phyloP scores from a whole-genome alignment of 2,113 vertebrate genomes.

The Eublepharis macularius region DNA sequence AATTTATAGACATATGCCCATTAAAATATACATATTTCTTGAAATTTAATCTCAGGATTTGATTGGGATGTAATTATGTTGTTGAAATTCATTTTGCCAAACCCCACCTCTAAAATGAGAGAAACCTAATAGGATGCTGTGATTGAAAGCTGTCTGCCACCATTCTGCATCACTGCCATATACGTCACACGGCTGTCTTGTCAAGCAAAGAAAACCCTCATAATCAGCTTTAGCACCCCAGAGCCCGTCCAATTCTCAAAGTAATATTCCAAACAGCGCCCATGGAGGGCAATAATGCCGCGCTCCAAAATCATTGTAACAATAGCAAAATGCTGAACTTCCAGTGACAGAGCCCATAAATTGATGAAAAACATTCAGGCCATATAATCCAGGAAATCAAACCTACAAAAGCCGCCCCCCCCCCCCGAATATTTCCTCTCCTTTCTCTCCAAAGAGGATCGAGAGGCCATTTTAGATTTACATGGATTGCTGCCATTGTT shows the following conservation, averaged over 20 bases:
- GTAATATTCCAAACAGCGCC: conserved; percentile 78
- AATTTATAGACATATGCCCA: conserved; percentile 17
- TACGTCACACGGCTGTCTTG: conserved; percentile 73
- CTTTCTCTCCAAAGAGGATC: conserved; percentile 17
- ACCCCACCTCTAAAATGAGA: conserved; percentile 55
- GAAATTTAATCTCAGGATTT: conserved; percentile 54
- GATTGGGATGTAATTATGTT: conserved; percentile 60
- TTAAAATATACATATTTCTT: conserved; percentile 3
- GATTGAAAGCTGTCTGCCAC: conserved; percentile 62
- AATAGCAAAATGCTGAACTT: conserved; percentile 44
- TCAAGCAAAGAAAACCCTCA: conserved; percentile 81
- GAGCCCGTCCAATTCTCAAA: conserved; percentile 74
- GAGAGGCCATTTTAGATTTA: conserved; percentile 38
- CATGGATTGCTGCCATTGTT: conserved; percentile 2
- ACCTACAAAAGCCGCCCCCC: conserved; percentile 50
- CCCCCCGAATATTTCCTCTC: background rate
- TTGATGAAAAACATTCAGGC: conserved; percentile 62
- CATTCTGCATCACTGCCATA: conserved; percentile 56
- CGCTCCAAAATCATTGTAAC: conserved; percentile 49
- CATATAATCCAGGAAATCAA: conserved; percentile 37
- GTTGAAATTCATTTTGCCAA: conserved; percentile 55
- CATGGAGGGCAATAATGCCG: conserved; percentile 54
- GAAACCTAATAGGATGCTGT: conserved; percentile 48
- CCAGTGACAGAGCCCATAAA: conserved; percentile 59
- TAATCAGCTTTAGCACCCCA: conserved; percentile 76